Conservation (phyloP, 2,888 invertebrate species). For the Marronus borbonicus region DNA sequence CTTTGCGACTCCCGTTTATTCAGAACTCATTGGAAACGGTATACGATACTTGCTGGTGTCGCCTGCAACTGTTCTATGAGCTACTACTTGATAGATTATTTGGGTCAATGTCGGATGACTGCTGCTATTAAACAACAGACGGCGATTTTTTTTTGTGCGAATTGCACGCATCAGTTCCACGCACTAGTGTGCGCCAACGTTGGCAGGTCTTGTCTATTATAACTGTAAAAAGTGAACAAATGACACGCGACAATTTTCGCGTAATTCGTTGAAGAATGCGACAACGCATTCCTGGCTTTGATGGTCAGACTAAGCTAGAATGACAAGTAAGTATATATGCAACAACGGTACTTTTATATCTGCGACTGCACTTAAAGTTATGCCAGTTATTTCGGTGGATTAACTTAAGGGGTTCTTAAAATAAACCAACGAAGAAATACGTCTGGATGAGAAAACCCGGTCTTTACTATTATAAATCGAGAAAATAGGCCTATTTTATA, state of each 20-base stretch:
- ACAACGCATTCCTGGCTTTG: neutral
- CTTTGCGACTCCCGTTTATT: constrained; percentile 17
- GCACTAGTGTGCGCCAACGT: neutral
- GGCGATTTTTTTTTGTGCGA: constrained; percentile 9
- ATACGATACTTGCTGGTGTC: neutral
- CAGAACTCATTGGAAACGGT: constrained; percentile 2
- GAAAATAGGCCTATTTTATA: too few relatives aligned
- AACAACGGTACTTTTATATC: constrained; percentile 20
- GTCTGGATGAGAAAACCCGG: neutral
- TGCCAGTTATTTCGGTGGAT: neutral
- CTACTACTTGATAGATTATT: constrained; percentile 23
- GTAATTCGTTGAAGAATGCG: constrained; percentile 24
- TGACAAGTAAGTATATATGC: constrained; percentile 5
- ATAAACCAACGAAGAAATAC: neutral
- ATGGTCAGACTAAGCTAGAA: neutral
- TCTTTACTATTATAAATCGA: neutral
- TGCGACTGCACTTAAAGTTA: neutral
- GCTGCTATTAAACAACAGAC: constrained; percentile 13
- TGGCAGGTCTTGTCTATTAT: neutral
- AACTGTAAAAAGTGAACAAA: constrained; percentile 19
- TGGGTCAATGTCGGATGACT: constrained; percentile 44
- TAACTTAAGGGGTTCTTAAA: neutral
- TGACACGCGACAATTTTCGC: constrained; percentile 18
- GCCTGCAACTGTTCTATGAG: neutral
- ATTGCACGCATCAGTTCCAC: neutral